These are phyloP conservation scores for Ectobius pallidus DNA, from an alignment of 2,888 invertebrate species.

Conservation along the genomic window DNA sequence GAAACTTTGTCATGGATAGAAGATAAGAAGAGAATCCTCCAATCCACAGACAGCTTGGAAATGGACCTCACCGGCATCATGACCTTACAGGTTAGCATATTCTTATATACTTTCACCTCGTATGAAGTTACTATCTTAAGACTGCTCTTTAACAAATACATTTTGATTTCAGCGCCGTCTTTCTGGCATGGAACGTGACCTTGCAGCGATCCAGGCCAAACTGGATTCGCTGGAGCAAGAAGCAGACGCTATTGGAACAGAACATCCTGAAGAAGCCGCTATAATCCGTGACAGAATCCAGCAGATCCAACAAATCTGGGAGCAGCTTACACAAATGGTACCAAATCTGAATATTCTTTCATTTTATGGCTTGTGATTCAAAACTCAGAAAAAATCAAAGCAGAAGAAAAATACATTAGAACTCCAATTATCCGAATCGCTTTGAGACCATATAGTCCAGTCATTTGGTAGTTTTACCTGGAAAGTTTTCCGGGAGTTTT, in stretches of 20 bases:
- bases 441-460: too few species aligned
- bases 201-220: slow-evolving; percentile 98
- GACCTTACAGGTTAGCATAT: slow-evolving; percentile 76
- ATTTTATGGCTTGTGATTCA: neutral
- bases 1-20: slow-evolving; percentile 99
- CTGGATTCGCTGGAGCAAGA: slow-evolving; percentile 92
- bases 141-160: too few species aligned
- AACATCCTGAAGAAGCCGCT: slow-evolving; percentile 94
- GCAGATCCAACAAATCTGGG: slow-evolving; percentile 94
- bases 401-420: too few species aligned
- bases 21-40: slow-evolving; percentile 97
- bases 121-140: too few species aligned
- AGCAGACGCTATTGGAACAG: slow-evolving; percentile 87
- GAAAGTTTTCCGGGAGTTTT: too few species aligned
- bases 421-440: too few species aligned
- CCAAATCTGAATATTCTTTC: neutral
- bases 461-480: too few species aligned
- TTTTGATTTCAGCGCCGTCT: slow-evolving; percentile 76
- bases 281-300: slow-evolving; percentile 88
- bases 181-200: slow-evolving; percentile 97
- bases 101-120: too few species aligned
- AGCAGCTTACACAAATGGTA: slow-evolving; percentile 93
- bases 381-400: neutral
- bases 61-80: slow-evolving; percentile 99
- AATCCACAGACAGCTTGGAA: slow-evolving; percentile 96